Percentiles rank a stretch among this genome's conserved stretches.
These are phyloP conservation scores for Leuciscus waleckii DNA, from an alignment of 2,797 vertebrate species.

Conservation along the genomic window DNA sequence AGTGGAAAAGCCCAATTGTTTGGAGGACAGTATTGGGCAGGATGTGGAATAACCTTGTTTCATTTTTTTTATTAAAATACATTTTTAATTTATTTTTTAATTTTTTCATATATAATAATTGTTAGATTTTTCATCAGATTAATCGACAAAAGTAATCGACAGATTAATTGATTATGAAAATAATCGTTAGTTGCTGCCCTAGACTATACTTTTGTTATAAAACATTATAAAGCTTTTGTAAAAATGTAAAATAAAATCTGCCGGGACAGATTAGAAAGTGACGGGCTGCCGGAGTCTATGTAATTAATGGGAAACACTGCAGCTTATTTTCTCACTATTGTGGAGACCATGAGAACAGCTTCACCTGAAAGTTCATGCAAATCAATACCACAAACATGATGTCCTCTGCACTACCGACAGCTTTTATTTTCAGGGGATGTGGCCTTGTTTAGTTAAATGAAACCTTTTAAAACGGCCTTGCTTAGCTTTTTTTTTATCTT, in stretches of 20 bases:
- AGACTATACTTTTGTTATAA: not conserved
- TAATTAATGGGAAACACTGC: not conserved
- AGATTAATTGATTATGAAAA: too few species aligned
- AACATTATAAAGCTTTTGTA: not conserved
- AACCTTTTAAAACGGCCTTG: constrained; percentile 27
- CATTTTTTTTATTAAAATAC: too few species aligned
- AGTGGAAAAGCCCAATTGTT: too few species aligned
- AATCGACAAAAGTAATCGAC: too few species aligned
- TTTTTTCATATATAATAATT: too few species aligned
- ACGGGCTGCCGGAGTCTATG: not conserved
- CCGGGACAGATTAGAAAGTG: not conserved
- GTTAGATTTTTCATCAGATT: too few species aligned
- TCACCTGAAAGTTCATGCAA: constrained; percentile 19
- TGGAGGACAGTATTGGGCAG: too few species aligned
- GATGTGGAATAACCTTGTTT: too few species aligned
- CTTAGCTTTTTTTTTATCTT: not conserved
- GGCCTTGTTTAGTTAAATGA: constrained; percentile 27
- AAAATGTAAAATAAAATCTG: not conserved
- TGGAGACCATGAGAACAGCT: constrained; percentile 45
- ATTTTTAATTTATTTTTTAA: too few species aligned
- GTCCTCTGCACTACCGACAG: not conserved
- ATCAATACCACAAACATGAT: constrained; percentile 18
- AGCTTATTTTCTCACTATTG: not conserved
- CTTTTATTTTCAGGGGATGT: constrained; percentile 35
- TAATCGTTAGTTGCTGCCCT: too few species aligned